Evolutionary conservation across 2,113 vertebrate genomes (phyloP).

Genomic region (Seriola dumerili): DNA sequence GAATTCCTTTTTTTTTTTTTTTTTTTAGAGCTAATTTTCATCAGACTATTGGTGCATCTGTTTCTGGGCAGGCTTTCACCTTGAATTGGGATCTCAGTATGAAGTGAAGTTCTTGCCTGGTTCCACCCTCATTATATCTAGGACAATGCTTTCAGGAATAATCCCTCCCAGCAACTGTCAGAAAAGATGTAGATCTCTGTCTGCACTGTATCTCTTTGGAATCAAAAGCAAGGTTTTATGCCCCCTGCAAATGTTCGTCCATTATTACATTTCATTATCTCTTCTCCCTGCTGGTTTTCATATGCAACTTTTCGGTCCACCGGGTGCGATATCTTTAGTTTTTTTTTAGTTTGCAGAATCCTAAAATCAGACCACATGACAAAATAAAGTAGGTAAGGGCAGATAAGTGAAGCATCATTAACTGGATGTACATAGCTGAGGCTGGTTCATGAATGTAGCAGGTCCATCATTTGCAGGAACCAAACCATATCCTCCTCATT

Average conservation of each 20-base stretch:
- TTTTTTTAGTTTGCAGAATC: constrained; percentile 6
- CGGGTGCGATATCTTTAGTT: neutral
- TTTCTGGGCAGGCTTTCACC: constrained; percentile 46
- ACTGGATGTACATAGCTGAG: neutral
- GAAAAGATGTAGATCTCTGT: constrained; percentile 6
- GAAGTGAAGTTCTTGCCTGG: constrained; percentile 15
- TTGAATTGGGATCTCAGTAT: constrained; percentile 18
- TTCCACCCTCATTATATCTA: constrained; percentile 38
- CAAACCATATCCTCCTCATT: neutral
- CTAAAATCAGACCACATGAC: constrained; percentile 14
- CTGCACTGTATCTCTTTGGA: neutral
- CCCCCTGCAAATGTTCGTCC: neutral
- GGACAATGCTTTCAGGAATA: constrained; percentile 13
- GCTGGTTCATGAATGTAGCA: neutral
- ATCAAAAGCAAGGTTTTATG: neutral
- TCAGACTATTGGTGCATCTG: constrained; percentile 29
- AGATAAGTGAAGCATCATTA: constrained; percentile 15
- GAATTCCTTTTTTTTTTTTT: neutral
- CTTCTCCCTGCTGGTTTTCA: constrained; percentile 13
- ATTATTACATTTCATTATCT: constrained; percentile 38
- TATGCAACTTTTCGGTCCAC: too few relatives aligned
- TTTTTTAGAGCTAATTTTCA: constrained; percentile 28
- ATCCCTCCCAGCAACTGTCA: constrained; percentile 24
- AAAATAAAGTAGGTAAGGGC: constrained; percentile 5
- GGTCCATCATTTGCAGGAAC: neutral